Percentiles rank a stretch among this genome's conserved stretches.
Evolutionary conservation across 2,888 invertebrate species (phyloP).

Genomic region (Ganaspis brasiliensis): DNA sequence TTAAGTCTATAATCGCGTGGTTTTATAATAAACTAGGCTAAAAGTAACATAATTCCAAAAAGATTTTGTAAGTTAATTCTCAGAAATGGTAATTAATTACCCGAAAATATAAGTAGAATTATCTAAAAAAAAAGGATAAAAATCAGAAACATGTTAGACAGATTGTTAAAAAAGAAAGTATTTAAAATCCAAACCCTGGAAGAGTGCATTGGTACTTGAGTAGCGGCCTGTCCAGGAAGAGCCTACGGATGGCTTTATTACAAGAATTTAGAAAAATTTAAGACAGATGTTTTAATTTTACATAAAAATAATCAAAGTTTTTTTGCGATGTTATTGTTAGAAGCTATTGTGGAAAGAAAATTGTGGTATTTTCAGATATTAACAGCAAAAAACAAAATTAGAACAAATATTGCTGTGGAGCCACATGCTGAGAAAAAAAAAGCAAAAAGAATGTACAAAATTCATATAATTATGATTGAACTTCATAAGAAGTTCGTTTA

Average conservation of each 20-base stretch:
- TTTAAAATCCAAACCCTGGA: slow-evolving; percentile 35
- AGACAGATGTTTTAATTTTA: not conserved
- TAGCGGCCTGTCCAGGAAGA: slow-evolving; percentile 45
- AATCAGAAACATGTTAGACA: not conserved
- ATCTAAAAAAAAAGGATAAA: slow-evolving; percentile 27
- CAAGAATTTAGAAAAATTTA: slow-evolving; percentile 43
- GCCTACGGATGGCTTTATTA: slow-evolving; percentile 44
- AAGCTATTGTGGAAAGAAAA: no score
- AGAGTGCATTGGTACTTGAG: slow-evolving; percentile 44
- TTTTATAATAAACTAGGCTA: slow-evolving; percentile 46
- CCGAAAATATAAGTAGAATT: slow-evolving; percentile 12
- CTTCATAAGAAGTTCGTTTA: no score
- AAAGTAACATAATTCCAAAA: slow-evolving; percentile 79
- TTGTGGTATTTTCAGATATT: slow-evolving; percentile 45
- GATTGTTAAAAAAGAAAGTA: not conserved
- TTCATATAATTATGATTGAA: no score
- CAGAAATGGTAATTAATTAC: slow-evolving; percentile 33
- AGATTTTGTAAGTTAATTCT: slow-evolving; percentile 83
- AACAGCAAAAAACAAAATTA: no score
- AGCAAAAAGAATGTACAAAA: no score
- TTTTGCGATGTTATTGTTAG: slow-evolving; percentile 20
- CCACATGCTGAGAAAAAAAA: no score
- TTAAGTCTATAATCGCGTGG: slow-evolving; percentile 28
- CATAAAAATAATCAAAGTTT: no score
- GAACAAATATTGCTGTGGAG: no score